Evolutionary conservation across 2,113 vertebrate species (phyloP).

Genomic region (Oncorhynchus nerka): DNA sequence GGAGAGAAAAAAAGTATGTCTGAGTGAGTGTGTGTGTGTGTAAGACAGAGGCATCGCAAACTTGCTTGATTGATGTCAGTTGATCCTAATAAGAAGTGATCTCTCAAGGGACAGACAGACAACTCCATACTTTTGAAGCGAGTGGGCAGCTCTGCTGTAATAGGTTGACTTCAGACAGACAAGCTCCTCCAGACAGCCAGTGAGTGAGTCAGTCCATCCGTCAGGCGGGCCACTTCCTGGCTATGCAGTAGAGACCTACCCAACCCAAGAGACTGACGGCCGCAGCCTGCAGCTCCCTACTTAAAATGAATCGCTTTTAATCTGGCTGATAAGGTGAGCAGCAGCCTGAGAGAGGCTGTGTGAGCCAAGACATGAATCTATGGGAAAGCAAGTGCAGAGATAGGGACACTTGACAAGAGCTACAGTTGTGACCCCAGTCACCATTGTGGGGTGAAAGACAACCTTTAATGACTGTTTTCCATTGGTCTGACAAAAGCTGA

Average conservation of each 20-base stretch:
- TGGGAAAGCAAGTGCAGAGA: background rate
- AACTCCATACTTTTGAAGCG: background rate
- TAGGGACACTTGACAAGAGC: background rate
- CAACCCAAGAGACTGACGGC: background rate
- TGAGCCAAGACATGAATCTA: background rate
- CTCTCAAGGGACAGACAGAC: background rate
- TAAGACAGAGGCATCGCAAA: background rate
- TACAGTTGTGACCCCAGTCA: background rate
- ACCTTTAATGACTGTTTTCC: background rate
- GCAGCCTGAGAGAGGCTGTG: background rate
- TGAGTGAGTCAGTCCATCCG: no score
- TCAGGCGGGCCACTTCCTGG: background rate
- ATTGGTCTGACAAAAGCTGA: background rate
- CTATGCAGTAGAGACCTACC: background rate
- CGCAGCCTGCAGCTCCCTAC: background rate
- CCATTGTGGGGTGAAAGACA: no score
- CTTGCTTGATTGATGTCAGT: background rate
- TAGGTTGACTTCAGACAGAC: background rate
- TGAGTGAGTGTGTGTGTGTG: background rate
- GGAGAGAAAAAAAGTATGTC: background rate
- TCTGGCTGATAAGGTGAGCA: constrained; percentile 13
- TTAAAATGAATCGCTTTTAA: constrained; percentile 34
- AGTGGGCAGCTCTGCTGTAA: background rate
- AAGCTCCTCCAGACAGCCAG: constrained; percentile 2
- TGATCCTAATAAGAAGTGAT: background rate